A percentile compares a stretch with the other conserved stretches of the same genome.
Evolutionary conservation across 2,888 invertebrate species (phyloP).

Genomic region (Thalpophila matura): DNA sequence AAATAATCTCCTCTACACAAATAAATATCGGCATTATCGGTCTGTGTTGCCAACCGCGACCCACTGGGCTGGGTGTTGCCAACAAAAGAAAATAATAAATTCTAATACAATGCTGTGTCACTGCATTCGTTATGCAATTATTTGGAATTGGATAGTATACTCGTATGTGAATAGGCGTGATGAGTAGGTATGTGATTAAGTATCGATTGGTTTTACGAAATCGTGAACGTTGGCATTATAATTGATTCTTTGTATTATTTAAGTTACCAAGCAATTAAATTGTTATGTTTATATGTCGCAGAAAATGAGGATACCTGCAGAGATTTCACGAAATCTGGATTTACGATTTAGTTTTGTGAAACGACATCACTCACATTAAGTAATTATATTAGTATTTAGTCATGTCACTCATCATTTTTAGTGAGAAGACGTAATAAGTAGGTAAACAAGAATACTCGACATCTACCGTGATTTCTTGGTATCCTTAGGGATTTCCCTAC

Average conservation of each 20-base stretch:
- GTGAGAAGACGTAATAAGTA: no score
- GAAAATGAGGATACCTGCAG: no score
- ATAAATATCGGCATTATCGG: constrained; percentile 81
- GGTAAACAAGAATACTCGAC: no score
- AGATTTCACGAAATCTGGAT: no score
- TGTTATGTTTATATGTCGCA: no score
- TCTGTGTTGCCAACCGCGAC: constrained; percentile 73
- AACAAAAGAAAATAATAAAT: constrained; percentile 88
- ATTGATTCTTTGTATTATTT: constrained; percentile 1
- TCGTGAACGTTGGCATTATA: constrained; percentile 7
- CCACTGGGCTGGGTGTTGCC: constrained; percentile 72
- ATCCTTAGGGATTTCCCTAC: no score
- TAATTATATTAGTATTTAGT: no score
- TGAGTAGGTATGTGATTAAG: constrained; percentile 58
- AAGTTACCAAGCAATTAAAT: no score
- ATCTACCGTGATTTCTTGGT: no score
- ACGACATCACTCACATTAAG: no score
- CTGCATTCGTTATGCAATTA: constrained; percentile 88
- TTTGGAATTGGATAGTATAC: constrained; percentile 75
- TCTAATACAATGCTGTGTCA: constrained; percentile 81
- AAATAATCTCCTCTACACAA: constrained; percentile 77
- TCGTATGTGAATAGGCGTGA: constrained; percentile 72
- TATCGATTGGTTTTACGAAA: constrained; percentile 34
- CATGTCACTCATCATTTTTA: no score
- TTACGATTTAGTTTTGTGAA: no score